Percentiles rank a stretch among this genome's conserved stretches.
Conservation (phyloP, 2,888 invertebrate species). For the Drosophila mercatorum region DNA sequence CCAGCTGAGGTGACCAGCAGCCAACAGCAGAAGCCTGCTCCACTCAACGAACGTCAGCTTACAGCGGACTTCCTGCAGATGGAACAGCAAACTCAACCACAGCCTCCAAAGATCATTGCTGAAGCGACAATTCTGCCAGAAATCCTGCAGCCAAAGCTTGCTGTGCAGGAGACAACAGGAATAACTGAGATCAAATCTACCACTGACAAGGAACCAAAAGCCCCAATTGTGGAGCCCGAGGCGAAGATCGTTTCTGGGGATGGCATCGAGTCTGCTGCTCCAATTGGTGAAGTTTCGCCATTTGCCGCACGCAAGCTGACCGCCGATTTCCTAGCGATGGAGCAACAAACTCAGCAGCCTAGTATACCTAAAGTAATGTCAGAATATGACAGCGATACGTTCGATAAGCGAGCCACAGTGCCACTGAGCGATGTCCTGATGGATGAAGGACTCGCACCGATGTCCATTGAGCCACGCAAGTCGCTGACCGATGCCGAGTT, state of each 20-base stretch:
- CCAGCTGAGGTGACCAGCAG: conserved; percentile 12
- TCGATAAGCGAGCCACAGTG: conserved; percentile 48
- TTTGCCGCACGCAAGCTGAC: conserved; percentile 61
- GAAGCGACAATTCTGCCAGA: conserved; percentile 41
- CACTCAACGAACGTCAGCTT: conserved; percentile 55
- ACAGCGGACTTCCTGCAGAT: conserved; percentile 70
- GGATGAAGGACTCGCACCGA: conserved; percentile 62
- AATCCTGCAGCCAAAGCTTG: conserved; percentile 32
- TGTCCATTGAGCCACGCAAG: conserved; percentile 77
- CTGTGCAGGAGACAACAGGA: conserved; percentile 5
- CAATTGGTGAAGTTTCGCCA: conserved; percentile 61
- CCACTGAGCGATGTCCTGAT: conserved; percentile 44
- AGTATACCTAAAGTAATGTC: conserved; percentile 1
- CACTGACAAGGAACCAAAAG: conserved; percentile 5
- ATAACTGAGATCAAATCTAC: not conserved
- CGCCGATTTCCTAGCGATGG: conserved; percentile 68
- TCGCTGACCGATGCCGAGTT: conserved; percentile 84
- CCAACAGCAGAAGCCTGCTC: conserved; percentile 25
- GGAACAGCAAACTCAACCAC: conserved; percentile 59
- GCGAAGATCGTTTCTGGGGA: conserved; percentile 42
- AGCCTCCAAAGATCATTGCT: conserved; percentile 35
- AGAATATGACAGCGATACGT: conserved; percentile 50
- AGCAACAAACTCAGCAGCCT: conserved; percentile 59
- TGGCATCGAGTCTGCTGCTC: conserved; percentile 79
- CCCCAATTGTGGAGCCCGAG: conserved; percentile 5